Evolutionary conservation across 1,140 invertebrate genomes (phyloP).

Genomic region (Achroia grisella): DNA sequence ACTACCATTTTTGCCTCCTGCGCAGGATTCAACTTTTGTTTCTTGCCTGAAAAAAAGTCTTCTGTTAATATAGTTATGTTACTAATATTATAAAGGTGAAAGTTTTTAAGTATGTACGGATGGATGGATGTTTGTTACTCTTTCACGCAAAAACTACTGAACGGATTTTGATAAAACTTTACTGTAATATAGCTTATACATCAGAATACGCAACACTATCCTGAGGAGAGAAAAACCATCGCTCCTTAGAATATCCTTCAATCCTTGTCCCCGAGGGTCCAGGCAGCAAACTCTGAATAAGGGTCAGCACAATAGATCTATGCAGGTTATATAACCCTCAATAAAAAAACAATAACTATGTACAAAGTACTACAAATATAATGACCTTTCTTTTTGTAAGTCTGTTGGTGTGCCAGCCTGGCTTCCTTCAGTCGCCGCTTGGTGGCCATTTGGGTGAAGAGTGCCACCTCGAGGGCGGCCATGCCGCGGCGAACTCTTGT

Average conservation of each 20-base stretch:
- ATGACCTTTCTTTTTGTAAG: slow-evolving; percentile 23
- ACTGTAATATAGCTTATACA: too few species aligned
- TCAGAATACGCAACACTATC: too few species aligned
- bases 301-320: too few species aligned
- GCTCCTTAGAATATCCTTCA: too few species aligned
- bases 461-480: slow-evolving; percentile 17
- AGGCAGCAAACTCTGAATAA: too few species aligned
- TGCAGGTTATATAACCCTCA: not conserved
- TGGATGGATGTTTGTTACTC: too few species aligned
- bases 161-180: too few species aligned
- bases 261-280: too few species aligned
- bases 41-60: slow-evolving; percentile 46
- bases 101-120: too few species aligned
- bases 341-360: not conserved
- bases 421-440: slow-evolving; percentile 9
- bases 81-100: too few species aligned
- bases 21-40: slow-evolving; percentile 39
- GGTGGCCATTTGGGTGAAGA: slow-evolving; percentile 11
- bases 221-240: not conserved
- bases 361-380: not conserved
- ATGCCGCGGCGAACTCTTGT: slow-evolving; percentile 11
- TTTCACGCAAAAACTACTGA: too few species aligned
- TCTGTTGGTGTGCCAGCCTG: slow-evolving; percentile 12
- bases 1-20: slow-evolving; percentile 44
- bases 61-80: not conserved